Percentiles rank a stretch among this genome's conserved stretches.
These are phyloP conservation scores for Diglossa cyanea DNA, from an alignment of 2,797 vertebrate genomes.

Conservation along the genomic window DNA sequence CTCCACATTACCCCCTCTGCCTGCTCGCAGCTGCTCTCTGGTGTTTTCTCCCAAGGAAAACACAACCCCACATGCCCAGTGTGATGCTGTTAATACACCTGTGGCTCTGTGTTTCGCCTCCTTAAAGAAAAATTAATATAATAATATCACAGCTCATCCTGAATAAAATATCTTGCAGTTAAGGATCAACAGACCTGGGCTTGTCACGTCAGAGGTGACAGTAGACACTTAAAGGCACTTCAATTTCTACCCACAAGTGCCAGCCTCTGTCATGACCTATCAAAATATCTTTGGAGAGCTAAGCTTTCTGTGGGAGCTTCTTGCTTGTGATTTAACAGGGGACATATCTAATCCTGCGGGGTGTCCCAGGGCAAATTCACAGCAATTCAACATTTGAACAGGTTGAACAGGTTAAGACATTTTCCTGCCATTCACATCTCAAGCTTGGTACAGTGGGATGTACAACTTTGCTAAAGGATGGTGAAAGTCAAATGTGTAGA, in stretches of 20 bases:
- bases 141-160: background rate
- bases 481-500: background rate
- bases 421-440: background rate
- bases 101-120: background rate
- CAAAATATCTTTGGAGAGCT: background rate
- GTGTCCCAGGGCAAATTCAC: background rate
- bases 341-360: background rate
- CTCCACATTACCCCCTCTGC: background rate
- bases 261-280: background rate
- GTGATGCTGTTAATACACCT: background rate
- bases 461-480: background rate
- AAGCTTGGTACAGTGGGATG: background rate
- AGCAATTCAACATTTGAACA: background rate
- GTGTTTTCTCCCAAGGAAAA: background rate
- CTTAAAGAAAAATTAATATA: background rate
- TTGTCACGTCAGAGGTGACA: background rate
- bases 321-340: background rate
- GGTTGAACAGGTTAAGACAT: background rate
- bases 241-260: background rate
- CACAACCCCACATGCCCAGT: rapidly evolving
- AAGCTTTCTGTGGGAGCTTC: background rate
- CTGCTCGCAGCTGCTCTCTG: background rate
- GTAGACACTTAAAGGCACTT: background rate
- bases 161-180: background rate
- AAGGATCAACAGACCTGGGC: background rate